Conservation (phyloP, 2,888 invertebrate species). For the Cantharis nigra region DNA sequence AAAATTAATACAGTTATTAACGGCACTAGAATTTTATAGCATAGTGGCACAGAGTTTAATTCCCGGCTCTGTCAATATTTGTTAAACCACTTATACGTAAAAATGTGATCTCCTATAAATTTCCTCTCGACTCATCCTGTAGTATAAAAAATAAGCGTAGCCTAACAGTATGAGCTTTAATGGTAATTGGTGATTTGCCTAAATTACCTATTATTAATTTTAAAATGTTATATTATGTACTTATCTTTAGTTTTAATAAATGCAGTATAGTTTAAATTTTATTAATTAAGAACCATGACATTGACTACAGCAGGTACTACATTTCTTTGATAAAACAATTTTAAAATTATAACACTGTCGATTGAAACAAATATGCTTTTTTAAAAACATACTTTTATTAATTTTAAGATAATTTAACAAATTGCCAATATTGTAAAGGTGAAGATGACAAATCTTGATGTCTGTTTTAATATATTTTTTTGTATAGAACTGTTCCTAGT, state of each 20-base stretch:
- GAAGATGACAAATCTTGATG: slow-evolving; percentile 18
- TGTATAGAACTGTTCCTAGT: slow-evolving; percentile 21
- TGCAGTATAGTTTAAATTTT: not conserved
- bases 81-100: not conserved
- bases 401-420: not conserved
- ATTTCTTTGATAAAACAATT: not conserved
- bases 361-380: not conserved
- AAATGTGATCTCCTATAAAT: not conserved
- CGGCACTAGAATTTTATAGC: not conserved
- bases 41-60: not conserved
- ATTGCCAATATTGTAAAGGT: slow-evolving; percentile 5
- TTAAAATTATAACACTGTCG: not conserved
- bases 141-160: not conserved
- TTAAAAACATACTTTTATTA: not conserved
- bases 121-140: not conserved
- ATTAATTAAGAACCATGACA: not conserved
- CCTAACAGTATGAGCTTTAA: not conserved
- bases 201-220: not conserved
- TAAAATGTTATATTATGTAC: not conserved
- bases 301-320: not conserved
- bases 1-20: not conserved
- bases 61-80: not conserved
- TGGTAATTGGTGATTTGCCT: not conserved
- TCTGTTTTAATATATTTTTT: slow-evolving; percentile 14
- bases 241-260: not conserved